Base-by-base conservation (phyloP, 2,888 invertebrate genomes). In the Microctonus hyperodae region DNA sequence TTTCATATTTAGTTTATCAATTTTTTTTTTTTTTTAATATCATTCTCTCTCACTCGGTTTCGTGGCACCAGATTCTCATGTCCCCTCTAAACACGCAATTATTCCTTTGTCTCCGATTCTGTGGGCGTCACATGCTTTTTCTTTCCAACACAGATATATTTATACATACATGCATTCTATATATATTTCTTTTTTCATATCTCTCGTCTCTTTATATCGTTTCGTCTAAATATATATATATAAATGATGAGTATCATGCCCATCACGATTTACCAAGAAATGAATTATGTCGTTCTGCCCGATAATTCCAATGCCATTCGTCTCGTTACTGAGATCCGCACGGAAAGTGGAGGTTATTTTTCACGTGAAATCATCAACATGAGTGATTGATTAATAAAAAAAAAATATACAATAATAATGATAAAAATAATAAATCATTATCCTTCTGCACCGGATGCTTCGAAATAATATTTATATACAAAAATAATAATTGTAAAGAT, bases 201-300 rank as follows among this genome's bases (percentile, higher is more conserved):
- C 22, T n/a, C 22, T 53, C 16, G 62, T 62, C 37, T 59, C 23
- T 56, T n/a, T 55, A 31, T 44, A 60, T n/a, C 37, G 23, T 23
- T 37, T 58, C 6, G 16, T 40, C 13, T 33, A 37, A 35, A 60
- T 22, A 53, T 44, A 53, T 60, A 55, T 61, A 66, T 56, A 61
- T 55, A 37, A 55, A 62, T 60, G 56, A 58, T 56, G 67, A 31
- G 63, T 48, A 33, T 44, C 44, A 44, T 64, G 37, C 62, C 66
- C 69, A 68, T 71, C 64, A 69, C 28, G 68, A 64, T 51, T 64
- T 71, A 71, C 71, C 68, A 64, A 70, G 68, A 71, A 71, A 68
- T 65, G 63, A 68, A 71, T 71, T 68, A 71, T 65, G 59, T 65
- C 68, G 68, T 70, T 69, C 68, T 68, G 69, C 68, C 68, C 64